These are phyloP conservation scores for Synanthedon vespiformis DNA, from an alignment of 2,888 invertebrate species.

Conservation along the genomic window DNA sequence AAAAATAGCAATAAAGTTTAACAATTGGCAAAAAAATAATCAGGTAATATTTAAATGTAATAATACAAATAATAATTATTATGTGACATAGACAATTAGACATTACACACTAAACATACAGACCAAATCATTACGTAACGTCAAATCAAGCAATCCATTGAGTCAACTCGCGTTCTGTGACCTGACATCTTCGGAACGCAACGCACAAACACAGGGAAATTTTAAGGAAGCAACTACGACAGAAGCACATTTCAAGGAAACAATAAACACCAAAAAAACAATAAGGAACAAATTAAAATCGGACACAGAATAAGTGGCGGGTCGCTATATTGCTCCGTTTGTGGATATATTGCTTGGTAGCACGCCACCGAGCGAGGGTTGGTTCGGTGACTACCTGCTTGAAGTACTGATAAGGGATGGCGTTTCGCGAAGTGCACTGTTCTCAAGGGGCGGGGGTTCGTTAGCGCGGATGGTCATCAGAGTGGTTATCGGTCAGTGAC, in stretches of 20 bases:
- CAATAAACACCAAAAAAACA: constrained; percentile 60
- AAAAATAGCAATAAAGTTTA: too few relatives aligned
- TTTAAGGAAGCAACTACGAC: constrained; percentile 21
- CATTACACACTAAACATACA: background rate
- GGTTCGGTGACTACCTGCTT: constrained; percentile 31
- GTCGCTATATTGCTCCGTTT: constrained; percentile 34
- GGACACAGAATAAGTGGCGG: constrained; percentile 42
- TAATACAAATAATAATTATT: too few relatives aligned
- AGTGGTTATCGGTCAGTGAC: constrained; percentile 55
- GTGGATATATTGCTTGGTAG: constrained; percentile 45
- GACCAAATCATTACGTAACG: background rate
- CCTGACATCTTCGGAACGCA: constrained; percentile 16
- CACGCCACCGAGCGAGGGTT: constrained; percentile 47
- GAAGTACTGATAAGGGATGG: constrained; percentile 2
- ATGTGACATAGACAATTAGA: too few relatives aligned
- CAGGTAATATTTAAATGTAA: too few relatives aligned
- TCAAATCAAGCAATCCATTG: background rate
- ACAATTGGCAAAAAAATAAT: too few relatives aligned
- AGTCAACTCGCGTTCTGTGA: constrained; percentile 15
- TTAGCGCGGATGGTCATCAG: constrained; percentile 17
- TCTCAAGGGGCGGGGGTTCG: constrained; percentile 23
- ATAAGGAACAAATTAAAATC: constrained; percentile 58
- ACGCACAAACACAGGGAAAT: constrained; percentile 28
- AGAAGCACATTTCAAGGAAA: constrained; percentile 52
- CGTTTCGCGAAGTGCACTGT: constrained; percentile 10